Percentiles rank a stretch among this genome's conserved stretches.
Evolutionary conservation across 2,113 vertebrate species (phyloP).

Genomic region (Mohoua ochrocephala): DNA sequence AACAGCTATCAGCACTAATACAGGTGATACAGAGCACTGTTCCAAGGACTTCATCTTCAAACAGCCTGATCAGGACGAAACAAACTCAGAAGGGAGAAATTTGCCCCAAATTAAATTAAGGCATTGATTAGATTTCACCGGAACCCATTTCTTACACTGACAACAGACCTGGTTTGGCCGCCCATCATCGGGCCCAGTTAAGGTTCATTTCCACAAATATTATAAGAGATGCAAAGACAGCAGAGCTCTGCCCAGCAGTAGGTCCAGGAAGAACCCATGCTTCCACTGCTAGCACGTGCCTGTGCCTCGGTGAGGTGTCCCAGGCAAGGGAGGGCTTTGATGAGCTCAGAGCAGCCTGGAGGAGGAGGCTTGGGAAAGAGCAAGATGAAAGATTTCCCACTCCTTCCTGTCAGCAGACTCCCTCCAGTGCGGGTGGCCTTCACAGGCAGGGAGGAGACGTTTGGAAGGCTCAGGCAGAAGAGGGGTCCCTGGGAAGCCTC

Average conservation of each 20-base stretch:
- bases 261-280: background rate
- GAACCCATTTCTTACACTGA: background rate
- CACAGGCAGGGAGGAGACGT: background rate
- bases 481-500: background rate
- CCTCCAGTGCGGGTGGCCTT: background rate
- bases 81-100: background rate
- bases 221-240: background rate
- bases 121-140: background rate
- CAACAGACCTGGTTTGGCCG: background rate
- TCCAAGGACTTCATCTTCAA: background rate
- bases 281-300: background rate
- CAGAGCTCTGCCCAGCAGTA: background rate
- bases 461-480: background rate
- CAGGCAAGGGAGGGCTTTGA: background rate
- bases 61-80: background rate
- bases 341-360: accelerated
- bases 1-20: background rate
- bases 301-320: background rate
- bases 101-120: background rate
- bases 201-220: background rate
- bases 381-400: background rate
- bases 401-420: background rate
- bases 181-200: background rate
- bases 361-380: background rate
- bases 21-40: background rate